Evolutionary conservation across 2,113 vertebrate species (phyloP), one percentile per base, ranked within the genome.

Genomic region (Stictonetta naevosa): DNA sequence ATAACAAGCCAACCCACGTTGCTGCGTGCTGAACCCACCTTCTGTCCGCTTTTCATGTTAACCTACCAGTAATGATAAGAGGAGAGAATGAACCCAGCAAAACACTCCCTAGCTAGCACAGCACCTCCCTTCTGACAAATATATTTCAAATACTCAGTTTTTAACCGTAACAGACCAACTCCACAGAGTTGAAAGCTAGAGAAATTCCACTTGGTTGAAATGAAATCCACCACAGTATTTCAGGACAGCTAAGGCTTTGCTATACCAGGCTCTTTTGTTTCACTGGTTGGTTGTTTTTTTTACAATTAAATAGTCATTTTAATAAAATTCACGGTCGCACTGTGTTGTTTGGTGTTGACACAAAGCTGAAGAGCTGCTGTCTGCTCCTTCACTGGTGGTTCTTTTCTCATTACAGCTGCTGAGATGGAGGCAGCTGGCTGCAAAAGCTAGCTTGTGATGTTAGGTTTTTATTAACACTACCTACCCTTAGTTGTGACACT

Each of bases 1-100:
- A 31, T 8, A 21, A 19, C 33, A 19, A 22, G 11, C 1, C 42
- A 3, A 12, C 11, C 1, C 42, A 3, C 3, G 7, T 16, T 11
- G 38, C 28, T 28, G 34, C 16, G 8, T 8, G 58, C 5, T 12
- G 34, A 59, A 29, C n/a, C 14, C 64, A 25, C 11, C 42, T 78
- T 17, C 60, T 11, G 1, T 2, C 72, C 58, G 4, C 11, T 26
- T 69, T 33, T 78, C 50, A 8, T 4, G 8, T 33, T 29, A 64
- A 60, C 48, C 31, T 19, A 4, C 31, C 83, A 55, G 75, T 5
- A 73, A 33, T 18, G 29, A 12, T 6, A 3, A 9, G 50, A 69
- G 23, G 11, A 59, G 18, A 6, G 18, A 40, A 19, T 20, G 17
- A 83, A 26, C 26, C 10, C 62, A 56, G 20, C 13, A 23, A 7